Base-by-base conservation (phyloP, 2,888 invertebrate genomes). In the Miltochrista miniata region DNA sequence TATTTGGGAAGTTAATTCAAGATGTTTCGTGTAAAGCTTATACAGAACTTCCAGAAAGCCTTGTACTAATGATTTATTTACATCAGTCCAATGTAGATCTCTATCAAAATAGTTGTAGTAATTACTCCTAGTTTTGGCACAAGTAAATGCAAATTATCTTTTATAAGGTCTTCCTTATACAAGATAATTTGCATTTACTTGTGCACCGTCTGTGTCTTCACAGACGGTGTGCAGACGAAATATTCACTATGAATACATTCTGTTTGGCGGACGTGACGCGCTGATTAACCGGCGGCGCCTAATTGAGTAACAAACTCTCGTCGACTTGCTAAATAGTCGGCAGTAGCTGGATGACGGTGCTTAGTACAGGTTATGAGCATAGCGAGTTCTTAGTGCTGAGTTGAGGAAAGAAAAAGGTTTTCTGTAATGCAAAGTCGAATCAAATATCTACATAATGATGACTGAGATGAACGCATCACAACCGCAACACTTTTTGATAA, bases 231-330 rank as follows among this genome's bases (percentile, higher is more conserved):
- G 74, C 70, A 74, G 65, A 60, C 53, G 68, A 79, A 79, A 83
- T 83, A 83, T 78, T 79, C 72, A 82, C 80, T 82, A n/a, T n/a
- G 71, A 80, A 78, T 85, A 81, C 79, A 81, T 77, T 74, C 76
- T 85, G 85, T 86, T 87, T 85, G 85, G 76, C 61, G 67, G 77
- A n/a, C n/a, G n/a, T n/a, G 74, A 77, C 77, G 79, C 78, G 78
- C 85, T 87, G 87, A 87, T 88, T 89, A 88, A 87, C 86, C 70
- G 77, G 72, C 38, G 40, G 52, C 72, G 68, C 73, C 83, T 88
- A 85, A 90, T 89, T 87, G 83, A 86, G 87, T 89, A 87, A 87
- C 84, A 83, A 86, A 89, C 86, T 87, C 85, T 68, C 74, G 73
- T 75, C 72, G 80, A 79, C 80, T 81, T 79, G 82, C 83, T 88